Evolutionary conservation across 2,113 vertebrate genomes (phyloP), one percentile per base, ranked within the genome.

Genomic region (Cynoglossus semilaevis): DNA sequence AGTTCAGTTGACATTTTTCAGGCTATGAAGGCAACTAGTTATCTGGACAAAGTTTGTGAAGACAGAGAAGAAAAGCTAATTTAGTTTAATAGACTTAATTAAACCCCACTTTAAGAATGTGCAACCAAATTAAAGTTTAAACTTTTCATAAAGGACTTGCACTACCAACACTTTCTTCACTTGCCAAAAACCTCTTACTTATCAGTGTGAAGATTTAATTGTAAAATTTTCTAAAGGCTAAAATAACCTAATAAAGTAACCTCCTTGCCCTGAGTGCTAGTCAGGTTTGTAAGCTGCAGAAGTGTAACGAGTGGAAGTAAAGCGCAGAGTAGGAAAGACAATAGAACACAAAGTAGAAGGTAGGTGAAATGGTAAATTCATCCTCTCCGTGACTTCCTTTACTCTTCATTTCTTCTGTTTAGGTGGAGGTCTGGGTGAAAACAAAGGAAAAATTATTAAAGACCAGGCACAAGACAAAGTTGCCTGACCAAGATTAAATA

Each of bases 371-470:
- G 7, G 22, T 35, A 2, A 34, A 34, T 63, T 17, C 0, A 6
- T 19, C 10, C 1, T 45, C 17, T 29, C 19, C 0, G 15, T 0
- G 37, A 11, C 2, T 16, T 38, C 15, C 2, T 10, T 45, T 5
- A 45, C 67, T 29, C 16, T 19, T 89, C 85, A 91, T 74, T 94
- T 92, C 89, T 94, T 94, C 85, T 84, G 85, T 49, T 94, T 96
- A 0, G 92, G 89, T 19, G 92, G 83, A 11, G 94, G 91, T 86
- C 94, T 95, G 81, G 38, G 47, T 38, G 57, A 51, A 56, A 22
- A 50, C 13, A 54, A 6, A 5, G 15, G 44, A 47, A 8, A 35
- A 40, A 9, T 46, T 34, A 7, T 34, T 11, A 15, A 9, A 3
- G 22, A 11, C 11, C 11, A 41, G 11, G 9, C 14, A 41, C 11